Percentiles rank a stretch among this genome's conserved stretches.
Conservation (phyloP, 2,888 invertebrate genomes). For the Aspidapion aeneum region DNA sequence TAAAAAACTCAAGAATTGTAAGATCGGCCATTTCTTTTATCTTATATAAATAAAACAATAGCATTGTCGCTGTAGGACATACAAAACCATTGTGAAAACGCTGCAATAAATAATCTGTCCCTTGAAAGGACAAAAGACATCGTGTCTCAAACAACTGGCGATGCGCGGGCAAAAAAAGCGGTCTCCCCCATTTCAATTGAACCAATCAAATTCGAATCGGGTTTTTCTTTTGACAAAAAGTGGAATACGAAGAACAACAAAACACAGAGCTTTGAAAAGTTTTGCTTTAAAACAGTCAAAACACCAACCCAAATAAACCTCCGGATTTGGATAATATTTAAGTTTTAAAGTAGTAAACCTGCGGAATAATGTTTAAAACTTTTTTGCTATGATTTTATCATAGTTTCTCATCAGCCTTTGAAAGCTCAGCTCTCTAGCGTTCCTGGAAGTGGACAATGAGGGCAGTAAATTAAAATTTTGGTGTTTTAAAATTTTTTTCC, state of each 20-base stretch:
- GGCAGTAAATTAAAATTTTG: too few relatives aligned
- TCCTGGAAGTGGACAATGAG: too few relatives aligned
- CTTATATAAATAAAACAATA: neutral
- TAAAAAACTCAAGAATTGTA: neutral
- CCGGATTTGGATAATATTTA: too few relatives aligned
- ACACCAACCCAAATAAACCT: too few relatives aligned
- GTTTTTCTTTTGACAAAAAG: conserved; percentile 35
- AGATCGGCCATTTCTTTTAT: neutral
- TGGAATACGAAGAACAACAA: conserved; percentile 32
- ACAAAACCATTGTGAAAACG: conserved; percentile 28
- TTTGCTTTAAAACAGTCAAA: too few relatives aligned
- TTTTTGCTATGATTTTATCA: too few relatives aligned
- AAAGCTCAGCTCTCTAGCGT: too few relatives aligned
- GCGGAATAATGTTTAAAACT: too few relatives aligned
- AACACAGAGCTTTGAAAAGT: neutral
- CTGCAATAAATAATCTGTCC: conserved; percentile 34
- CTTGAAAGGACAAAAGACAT: conserved; percentile 38
- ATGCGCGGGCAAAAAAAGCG: conserved; percentile 38
- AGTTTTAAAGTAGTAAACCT: too few relatives aligned
- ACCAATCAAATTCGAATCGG: conserved; percentile 43
- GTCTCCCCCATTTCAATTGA: conserved; percentile 43
- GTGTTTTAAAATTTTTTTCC: too few relatives aligned
- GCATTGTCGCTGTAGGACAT: too few relatives aligned
- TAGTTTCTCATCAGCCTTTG: too few relatives aligned
- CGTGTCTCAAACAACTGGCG: conserved; percentile 31